Evolutionary conservation across 2,888 invertebrate genomes (phyloP).

Genomic region (Cryptosula pallasiana): DNA sequence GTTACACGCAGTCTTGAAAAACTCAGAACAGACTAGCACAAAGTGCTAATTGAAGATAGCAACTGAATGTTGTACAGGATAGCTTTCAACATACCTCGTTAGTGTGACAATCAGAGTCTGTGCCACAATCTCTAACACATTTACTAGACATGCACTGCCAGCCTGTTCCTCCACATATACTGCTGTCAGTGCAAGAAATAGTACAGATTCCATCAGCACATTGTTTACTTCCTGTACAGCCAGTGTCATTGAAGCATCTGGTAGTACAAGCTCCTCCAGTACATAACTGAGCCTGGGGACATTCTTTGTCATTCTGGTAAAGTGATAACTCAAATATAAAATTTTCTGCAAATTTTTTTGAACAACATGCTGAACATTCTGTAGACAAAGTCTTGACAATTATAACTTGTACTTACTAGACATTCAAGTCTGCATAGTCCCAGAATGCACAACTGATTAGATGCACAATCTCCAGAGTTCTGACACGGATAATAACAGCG

Average conservation of each 20-base stretch:
- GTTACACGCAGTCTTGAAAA: too few species aligned
- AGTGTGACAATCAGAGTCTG: not conserved
- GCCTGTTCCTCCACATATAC: not conserved
- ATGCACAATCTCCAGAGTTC: not conserved
- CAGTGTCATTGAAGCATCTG: not conserved
- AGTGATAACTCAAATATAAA: not conserved
- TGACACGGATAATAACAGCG: not conserved
- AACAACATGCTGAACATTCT: too few species aligned
- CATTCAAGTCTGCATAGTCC: not conserved
- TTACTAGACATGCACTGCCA: not conserved
- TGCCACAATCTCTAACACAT: not conserved
- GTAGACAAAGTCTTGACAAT: too few species aligned
- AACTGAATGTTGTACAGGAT: too few species aligned
- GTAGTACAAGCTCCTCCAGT: not conserved
- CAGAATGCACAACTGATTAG: not conserved
- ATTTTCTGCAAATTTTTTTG: too few species aligned
- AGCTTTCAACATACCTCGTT: too few species aligned
- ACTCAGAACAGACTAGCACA: too few species aligned
- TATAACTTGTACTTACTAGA: not conserved
- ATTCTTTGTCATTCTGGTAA: not conserved
- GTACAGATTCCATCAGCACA: not conserved
- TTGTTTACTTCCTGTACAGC: not conserved
- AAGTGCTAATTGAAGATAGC: too few species aligned
- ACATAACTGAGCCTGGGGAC: not conserved
- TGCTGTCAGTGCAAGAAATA: not conserved